Conservation (phyloP, 2,888 invertebrate species). For the Esperia sulphurella region DNA sequence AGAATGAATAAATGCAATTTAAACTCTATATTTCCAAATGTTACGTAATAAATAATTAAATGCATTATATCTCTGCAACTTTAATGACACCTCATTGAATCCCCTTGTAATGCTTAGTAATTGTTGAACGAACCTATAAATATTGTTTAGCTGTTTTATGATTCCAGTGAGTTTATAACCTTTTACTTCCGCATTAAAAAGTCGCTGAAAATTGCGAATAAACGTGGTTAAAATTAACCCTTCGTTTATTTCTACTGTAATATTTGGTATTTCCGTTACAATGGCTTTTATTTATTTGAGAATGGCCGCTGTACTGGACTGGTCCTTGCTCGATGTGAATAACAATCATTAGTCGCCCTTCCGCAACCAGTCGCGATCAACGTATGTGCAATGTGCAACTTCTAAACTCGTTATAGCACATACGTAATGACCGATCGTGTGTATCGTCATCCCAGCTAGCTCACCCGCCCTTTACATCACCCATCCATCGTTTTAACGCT, state of each 20-base stretch:
- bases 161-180: no score
- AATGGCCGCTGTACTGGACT: constrained; percentile 1
- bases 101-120: no score
- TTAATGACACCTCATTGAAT: not conserved
- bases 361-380: constrained; percentile 2
- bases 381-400: not conserved
- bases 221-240: not conserved
- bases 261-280: not conserved
- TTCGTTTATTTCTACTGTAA: not conserved
- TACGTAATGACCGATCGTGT: constrained; percentile 51
- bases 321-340: constrained; percentile 2
- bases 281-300: constrained; percentile 7
- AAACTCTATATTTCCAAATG: no score
- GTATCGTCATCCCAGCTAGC: constrained; percentile 35
- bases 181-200: no score
- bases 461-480: constrained; percentile 30
- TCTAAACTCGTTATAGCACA: constrained; percentile 41
- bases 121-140: no score
- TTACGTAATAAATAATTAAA: no score
- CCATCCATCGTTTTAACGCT: constrained; percentile 23
- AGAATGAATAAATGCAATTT: no score
- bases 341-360: constrained; percentile 12
- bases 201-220: no score
- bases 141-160: no score
- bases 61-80: not conserved